Evolutionary conservation across 2,888 invertebrate genomes (phyloP), one percentile per base, ranked within the genome.

Genomic region (Sarcophaga subvicina): DNA sequence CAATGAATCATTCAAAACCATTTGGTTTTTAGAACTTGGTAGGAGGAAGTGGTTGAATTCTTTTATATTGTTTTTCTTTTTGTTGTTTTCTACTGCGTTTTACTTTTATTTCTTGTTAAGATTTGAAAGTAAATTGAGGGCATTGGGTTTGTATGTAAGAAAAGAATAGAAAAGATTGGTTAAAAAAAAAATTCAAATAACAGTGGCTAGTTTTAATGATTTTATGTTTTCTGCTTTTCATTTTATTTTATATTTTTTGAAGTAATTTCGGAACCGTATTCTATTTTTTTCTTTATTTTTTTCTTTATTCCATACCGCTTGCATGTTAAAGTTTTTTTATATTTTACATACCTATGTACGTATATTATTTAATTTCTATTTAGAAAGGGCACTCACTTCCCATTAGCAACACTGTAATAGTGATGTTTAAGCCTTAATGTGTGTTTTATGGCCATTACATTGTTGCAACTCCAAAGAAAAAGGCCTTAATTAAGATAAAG

Each of bases 61-160:
- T 37, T 14, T 17, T 49, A 62, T 63, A 25, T 14, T 60, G 8
- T 37, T 70, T 72, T n/a, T 67, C 27, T 73, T 37, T 37, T 37
- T 0, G 8, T 63, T 45, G 14, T 62, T n/a, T 47, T 27, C 37
- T 62, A 22, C n/a, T 17, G 45, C 12, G 5, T 47, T 69, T 45
- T 59, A 12, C 45, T 77, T 72, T n/a, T 5, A 12, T 69, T 77
- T 72, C n/a, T 37, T 37, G 37, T 62, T 25, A 80, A 83, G 76
- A 80, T 73, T 70, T 76, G 49, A 86, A 83, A 80, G 80, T 80
- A 73, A 73, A 86, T 86, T 77, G 80, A 79, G 83, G 83, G 72
- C 86, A 86, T 69, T 86, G 77, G 82, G 86, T 83, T 80, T 47
- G 22, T 81, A 75, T 22, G 77, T 54, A 62, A 67, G 54, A 54